A percentile compares a stretch with the other conserved stretches of the same genome.
phyloP scores from a whole-genome alignment of 2,888 invertebrate species.

The Agapetus fuscipes region DNA sequence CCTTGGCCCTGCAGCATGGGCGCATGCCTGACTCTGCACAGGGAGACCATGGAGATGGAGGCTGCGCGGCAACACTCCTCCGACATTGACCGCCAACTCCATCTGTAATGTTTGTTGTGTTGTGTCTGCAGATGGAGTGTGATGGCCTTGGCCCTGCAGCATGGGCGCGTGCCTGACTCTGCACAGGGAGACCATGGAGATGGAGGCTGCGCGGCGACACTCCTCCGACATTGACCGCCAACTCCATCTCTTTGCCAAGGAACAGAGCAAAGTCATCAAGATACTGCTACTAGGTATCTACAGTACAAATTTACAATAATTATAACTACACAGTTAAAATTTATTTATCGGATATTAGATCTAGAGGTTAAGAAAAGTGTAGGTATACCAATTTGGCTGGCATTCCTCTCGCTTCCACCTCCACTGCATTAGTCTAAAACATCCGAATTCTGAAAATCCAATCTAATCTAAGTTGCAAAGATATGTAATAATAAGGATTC shows the following conservation, averaged over 20 bases:
- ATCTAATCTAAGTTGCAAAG: no score
- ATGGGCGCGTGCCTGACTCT: conserved; percentile 56
- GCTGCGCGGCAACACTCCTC: conserved; percentile 49
- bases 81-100: conserved; percentile 50
- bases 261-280: conserved; percentile 51
- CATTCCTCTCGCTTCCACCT: no score
- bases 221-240: conserved; percentile 53
- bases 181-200: conserved; percentile 46
- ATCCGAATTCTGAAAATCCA: no score
- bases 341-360: no score
- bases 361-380: no score
- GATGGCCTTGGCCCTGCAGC: conserved; percentile 20
- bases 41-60: conserved; percentile 38
- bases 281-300: conserved; percentile 47
- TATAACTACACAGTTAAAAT: no score
- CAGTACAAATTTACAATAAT: no score
- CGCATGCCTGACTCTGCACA: conserved; percentile 51
- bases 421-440: no score
- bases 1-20: conserved; percentile 39
- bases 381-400: no score
- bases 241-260: conserved; percentile 46
- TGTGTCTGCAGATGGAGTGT: conserved; percentile 10
- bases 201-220: conserved; percentile 40
- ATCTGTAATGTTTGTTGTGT: no score
- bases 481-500: no score